Evolutionary conservation across 2,888 invertebrate genomes (phyloP), one percentile per base, ranked within the genome.

Genomic region (Leptinotarsa haldemani): DNA sequence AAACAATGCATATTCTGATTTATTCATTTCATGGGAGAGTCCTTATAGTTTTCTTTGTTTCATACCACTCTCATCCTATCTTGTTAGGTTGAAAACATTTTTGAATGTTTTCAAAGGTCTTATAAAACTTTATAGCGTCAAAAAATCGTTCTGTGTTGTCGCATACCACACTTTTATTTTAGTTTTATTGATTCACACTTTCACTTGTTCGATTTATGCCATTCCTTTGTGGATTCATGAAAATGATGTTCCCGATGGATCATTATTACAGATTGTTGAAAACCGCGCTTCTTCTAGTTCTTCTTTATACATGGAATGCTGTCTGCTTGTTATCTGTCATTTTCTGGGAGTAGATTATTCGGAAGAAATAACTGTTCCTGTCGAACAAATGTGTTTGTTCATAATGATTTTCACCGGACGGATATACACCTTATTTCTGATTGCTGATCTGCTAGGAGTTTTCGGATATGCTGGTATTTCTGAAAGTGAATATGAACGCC

Each of bases 401-500:
- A 2, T 82, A 15, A 75, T 82, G 7, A 74, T 77, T 2, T 70
- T 84, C 16, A 65, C 73, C 9, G 86, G 85, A 12, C 71, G 82
- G 56, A 78, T 82, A 22, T 84, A 77, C 69, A 80, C 82, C 2
- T 80, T 83, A 25, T 78, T 83, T 47, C 73, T 84, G 4, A 74
- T 81, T n/a, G 82, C 82, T 7, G 75, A 75, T 47, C 66, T 82
- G 18, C 67, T 88, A 80, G 18, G 82, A 79, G 68, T 80, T 15
- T 83, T 83, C 65, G 82, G 82, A 12, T 73, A 80, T 1, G 77
- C 83, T 4, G 83, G 83, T 2, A 84, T 85, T 20, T 85, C 87
- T 0, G 85, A 88, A 73, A 82, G 85, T 13, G 87, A 87, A 74
- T 88, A 87, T 80, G 85, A 88, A 71, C 88, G 88, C 71, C 85